Evolutionary conservation across 1,140 invertebrate species (phyloP), one percentile per base, ranked within the genome.

Genomic region (Drosophila ambigua): DNA sequence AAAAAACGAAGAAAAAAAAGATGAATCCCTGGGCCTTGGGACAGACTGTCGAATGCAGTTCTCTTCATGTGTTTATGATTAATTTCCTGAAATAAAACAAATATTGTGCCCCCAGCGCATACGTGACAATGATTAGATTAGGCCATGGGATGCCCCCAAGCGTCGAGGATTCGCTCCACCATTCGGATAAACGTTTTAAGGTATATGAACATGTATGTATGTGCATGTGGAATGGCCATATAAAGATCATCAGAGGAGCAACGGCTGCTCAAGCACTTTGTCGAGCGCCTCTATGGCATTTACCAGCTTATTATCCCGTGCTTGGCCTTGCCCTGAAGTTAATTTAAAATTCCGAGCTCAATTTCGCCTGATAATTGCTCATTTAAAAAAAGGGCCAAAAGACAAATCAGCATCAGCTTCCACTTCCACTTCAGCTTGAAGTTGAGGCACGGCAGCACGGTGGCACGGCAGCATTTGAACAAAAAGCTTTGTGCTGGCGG

Each of bases 121-220:
- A 87, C 83, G 83, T 87, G 83, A 88, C 79, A 87, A 88, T 87
- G 83, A 88, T 87, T 87, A 71, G 83, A 87, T 87, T 88, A 82
- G 63, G 39, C 72, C 49, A 35, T 63, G 54, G 44, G 50, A 45
- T n/a, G 6, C 39, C 35, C 28, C 11, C 7, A 16, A 28, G 43
- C 31, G 16, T 1, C 31, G 2, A 13, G 62, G 7, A 50, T 44
- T 72, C 48, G 23, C 23, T 43, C 1, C 13, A 16, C 28, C 26
- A 68, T 69, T 69, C 35, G 31, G 31, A 49, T 57, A 54, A 13
- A 13, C 35, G 35, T 39, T 35, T 39, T 7, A 13, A 39, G 9
- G 35, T 39, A 11, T 4, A 39, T 39, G 2, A 11, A 35, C 3
- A 35, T 35, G 3, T 11, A 11, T 35, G 31, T 13, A 9, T 31